Evolutionary conservation across 1,140 invertebrate species (phyloP), one percentile per base, ranked within the genome.

Genomic region (Caligus rogercresseyi): DNA sequence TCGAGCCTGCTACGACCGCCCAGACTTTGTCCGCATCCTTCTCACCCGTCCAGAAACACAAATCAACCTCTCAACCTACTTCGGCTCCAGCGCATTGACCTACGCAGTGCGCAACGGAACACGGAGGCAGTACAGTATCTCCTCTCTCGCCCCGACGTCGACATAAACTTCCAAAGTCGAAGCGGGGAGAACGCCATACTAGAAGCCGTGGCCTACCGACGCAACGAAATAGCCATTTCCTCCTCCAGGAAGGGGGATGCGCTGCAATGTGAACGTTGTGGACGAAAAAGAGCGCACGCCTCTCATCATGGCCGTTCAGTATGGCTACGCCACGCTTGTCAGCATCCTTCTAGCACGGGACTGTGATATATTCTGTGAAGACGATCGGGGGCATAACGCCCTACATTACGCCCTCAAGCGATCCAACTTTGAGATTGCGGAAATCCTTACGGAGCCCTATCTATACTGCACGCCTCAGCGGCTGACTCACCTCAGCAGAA

Each of bases 51-150:
- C 60, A 55, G 52, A 54, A 3, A 62, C 24, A 2, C 21, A 62
- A 31, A 18, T 53, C 19, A 62, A 62, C 24, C 21, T 62, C 16
- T 21, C 51, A 31, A 62, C 60, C 23, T 62, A 62, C 25, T 62
- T 54, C 54, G 60, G 60, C 16, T 31, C 60, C 15, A 62, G 21
- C 21, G 60, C 60, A 25, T 52, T 62, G 1, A 62, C 60, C 7
- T 62, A 62, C 51, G 60, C 60, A n/a, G 54, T 62, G 21, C n/a
- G 60, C 4, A 24, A 18, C 16, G 57, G 57, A 13, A 60, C 25
- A 25, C 21, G 16, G 57, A 60, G 24, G 57, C 57, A 18, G 57
- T 60, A 18, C 57, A 43, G 51, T 60, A n/a, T 26, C 57, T 60
- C 26, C 19, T 60, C 7, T 18, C 26, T 14, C 23, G 57, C 15